phyloP scores from a whole-genome alignment of 2,113 vertebrate species.

The Psilopogon haemacephalus region DNA sequence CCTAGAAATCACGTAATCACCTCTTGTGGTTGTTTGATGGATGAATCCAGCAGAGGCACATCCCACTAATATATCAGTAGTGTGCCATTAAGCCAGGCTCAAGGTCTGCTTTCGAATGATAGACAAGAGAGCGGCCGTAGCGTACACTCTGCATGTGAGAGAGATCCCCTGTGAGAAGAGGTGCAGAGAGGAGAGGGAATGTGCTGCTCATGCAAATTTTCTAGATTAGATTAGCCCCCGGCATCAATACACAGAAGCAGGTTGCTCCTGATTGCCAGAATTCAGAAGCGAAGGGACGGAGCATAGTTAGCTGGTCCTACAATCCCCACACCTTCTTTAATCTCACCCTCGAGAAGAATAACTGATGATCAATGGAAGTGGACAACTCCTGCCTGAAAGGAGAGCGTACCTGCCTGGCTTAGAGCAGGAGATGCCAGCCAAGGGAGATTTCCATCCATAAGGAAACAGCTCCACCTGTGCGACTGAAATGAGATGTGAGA shows the following conservation, averaged over 20 bases:
- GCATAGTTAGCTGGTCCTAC: background rate
- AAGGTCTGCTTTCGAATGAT: background rate
- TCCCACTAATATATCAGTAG: background rate
- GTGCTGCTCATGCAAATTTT: background rate
- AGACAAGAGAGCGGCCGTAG: background rate
- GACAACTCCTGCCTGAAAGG: background rate
- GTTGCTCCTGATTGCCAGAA: background rate
- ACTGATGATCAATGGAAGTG: background rate
- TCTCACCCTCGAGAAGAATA: background rate
- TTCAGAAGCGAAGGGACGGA: background rate
- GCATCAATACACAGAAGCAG: background rate
- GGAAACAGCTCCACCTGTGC: constrained; percentile 38
- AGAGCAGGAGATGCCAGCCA: background rate
- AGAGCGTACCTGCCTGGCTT: background rate
- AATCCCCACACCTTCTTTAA: background rate
- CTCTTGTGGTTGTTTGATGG: background rate
- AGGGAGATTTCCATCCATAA: background rate
- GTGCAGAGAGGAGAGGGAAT: background rate
- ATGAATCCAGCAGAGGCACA: constrained; percentile 8
- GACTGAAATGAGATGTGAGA: background rate
- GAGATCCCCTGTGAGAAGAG: background rate
- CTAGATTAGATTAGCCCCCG: background rate
- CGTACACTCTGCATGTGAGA: rapidly evolving
- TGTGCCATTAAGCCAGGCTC: background rate
- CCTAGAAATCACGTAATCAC: constrained; percentile 6